phyloP scores from a whole-genome alignment of 2,113 vertebrate genomes.

The Hypocryptadius cinnamomeus region DNA sequence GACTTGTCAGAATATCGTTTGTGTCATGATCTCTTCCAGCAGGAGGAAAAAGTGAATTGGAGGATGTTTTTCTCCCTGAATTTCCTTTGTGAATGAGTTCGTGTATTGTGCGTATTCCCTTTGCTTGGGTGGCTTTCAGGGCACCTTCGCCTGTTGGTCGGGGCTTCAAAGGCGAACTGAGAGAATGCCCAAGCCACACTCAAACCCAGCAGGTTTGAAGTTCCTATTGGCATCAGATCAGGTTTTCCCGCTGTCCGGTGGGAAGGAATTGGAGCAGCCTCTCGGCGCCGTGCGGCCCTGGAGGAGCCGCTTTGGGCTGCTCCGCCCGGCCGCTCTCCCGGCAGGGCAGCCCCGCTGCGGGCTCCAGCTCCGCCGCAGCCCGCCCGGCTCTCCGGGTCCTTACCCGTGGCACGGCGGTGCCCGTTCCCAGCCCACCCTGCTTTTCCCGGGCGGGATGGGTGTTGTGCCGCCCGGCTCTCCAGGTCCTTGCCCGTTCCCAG shows the following conservation, averaged over 20 bases:
- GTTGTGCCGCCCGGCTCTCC: background rate
- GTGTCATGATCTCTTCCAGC: background rate
- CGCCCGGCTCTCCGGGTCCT: fast-evolving
- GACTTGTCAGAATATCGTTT: background rate
- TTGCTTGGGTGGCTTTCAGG: background rate
- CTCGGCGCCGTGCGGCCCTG: background rate
- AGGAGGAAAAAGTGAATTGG: background rate
- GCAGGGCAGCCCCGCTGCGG: background rate
- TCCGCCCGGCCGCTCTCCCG: background rate
- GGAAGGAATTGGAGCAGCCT: fast-evolving
- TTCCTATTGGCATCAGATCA: fast-evolving
- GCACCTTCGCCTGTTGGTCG: background rate
- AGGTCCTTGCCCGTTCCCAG: background rate
- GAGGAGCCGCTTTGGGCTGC: background rate
- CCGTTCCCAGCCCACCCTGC: background rate
- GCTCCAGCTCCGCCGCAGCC: background rate
- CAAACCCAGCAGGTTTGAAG: too few relatives aligned
- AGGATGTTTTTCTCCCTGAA: too few relatives aligned
- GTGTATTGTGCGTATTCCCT: background rate
- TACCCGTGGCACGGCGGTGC: background rate
- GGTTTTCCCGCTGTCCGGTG: background rate
- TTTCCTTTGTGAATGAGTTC: background rate
- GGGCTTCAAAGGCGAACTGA: background rate
- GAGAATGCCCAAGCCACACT: background rate
- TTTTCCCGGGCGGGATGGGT: background rate